phyloP scores from a whole-genome alignment of 2,797 vertebrate genomes.

The Acanthurus tractus region DNA sequence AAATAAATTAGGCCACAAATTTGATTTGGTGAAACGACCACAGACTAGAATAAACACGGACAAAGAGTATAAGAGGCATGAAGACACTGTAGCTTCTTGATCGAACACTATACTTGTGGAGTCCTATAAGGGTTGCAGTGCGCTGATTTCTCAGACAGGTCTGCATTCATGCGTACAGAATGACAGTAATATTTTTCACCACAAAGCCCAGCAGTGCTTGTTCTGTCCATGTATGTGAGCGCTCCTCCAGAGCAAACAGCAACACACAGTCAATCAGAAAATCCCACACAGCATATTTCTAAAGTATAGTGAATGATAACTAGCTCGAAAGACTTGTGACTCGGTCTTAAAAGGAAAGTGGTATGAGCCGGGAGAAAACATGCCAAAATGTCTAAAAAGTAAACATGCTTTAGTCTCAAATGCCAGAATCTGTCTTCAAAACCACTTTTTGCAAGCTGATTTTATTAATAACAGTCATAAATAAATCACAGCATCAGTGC shows the following conservation, averaged over 20 bases:
- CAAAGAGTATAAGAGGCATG: slow-evolving; percentile 3
- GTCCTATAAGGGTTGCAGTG: not conserved
- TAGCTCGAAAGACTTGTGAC: not conserved
- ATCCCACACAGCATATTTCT: too few relatives aligned
- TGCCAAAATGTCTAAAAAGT: not conserved
- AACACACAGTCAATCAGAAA: slow-evolving; percentile 9
- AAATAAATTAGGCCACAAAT: not conserved
- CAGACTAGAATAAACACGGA: not conserved
- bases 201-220: slow-evolving; percentile 6
- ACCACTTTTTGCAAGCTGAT: not conserved
- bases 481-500: slow-evolving; percentile 24
- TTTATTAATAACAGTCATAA: slow-evolving; percentile 22
- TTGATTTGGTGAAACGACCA: not conserved
- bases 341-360: not conserved
- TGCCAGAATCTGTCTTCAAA: slow-evolving; percentile 7
- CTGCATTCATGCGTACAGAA: slow-evolving; percentile 14
- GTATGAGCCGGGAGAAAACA: not conserved
- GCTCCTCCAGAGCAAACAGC: not conserved
- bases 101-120: not conserved
- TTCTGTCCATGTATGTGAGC: slow-evolving; percentile 2
- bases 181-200: not conserved
- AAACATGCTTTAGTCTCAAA: not conserved
- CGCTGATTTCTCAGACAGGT: not conserved
- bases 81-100: slow-evolving; percentile 1
- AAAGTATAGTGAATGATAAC: not conserved